Percentiles rank a stretch among this genome's conserved stretches.
phyloP scores from a whole-genome alignment of 2,797 vertebrate species.

The Orestias chungarensis region DNA sequence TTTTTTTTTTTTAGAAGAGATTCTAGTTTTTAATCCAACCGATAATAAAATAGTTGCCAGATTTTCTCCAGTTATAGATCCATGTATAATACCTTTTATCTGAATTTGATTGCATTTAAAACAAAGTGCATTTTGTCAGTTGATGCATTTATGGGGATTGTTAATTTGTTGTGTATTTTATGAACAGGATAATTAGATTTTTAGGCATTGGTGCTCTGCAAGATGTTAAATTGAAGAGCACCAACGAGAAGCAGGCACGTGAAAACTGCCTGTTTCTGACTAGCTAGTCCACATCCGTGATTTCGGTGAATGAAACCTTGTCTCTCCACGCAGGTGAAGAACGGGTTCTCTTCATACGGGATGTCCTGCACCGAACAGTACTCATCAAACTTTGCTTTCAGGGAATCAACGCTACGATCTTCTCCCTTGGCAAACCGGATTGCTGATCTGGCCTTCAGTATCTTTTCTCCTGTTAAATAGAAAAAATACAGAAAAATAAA shows the following conservation, averaged over 20 bases:
- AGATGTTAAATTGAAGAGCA: not conserved
- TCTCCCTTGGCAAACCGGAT: constrained; percentile 67
- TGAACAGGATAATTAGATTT: too few relatives aligned
- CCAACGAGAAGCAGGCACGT: not conserved
- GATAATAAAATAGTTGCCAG: too few relatives aligned
- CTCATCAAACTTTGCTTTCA: constrained; percentile 77
- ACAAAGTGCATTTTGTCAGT: not conserved
- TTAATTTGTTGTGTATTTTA: too few relatives aligned
- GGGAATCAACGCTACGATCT: constrained; percentile 51
- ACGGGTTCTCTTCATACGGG: constrained; percentile 78
- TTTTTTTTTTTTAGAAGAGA: too few relatives aligned
- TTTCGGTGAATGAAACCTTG: constrained; percentile 70
- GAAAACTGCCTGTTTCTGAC: not conserved
- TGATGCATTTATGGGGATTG: not conserved
- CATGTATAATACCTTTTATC: too few relatives aligned
- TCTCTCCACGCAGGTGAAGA: constrained; percentile 80
- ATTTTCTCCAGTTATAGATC: too few relatives aligned
- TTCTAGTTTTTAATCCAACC: too few relatives aligned
- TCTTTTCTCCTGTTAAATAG: constrained; percentile 65
- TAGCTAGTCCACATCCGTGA: not conserved
- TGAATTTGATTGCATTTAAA: not conserved
- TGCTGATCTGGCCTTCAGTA: constrained; percentile 68
- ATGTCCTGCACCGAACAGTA: constrained; percentile 66
- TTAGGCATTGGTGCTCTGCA: too few relatives aligned
- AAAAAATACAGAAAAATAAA: constrained; percentile 25